Evolutionary conservation across 2,113 vertebrate genomes (phyloP).

Genomic region (Bambusicola thoracicus): DNA sequence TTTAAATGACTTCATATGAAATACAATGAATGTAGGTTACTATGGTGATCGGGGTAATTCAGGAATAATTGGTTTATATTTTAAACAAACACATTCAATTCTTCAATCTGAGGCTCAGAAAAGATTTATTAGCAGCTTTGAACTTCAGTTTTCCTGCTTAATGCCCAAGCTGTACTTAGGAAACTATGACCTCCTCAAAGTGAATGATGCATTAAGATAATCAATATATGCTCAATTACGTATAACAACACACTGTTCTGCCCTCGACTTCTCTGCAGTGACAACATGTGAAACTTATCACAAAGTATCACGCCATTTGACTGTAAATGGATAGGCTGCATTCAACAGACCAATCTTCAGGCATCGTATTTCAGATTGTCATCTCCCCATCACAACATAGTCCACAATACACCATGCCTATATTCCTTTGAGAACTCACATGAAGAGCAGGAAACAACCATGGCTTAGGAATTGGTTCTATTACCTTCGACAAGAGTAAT

Average conservation of each 20-base stretch:
- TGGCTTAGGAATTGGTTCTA: neutral
- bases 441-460: neutral
- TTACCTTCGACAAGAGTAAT: neutral
- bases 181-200: neutral
- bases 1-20: conserved; percentile 28
- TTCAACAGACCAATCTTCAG: neutral
- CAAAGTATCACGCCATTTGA: neutral
- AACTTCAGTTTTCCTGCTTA: neutral
- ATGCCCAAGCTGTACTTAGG: neutral
- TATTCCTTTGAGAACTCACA: neutral
- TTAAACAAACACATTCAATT: neutral
- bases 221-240: neutral
- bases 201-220: neutral
- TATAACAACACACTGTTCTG: neutral
- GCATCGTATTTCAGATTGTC: neutral
- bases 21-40: conserved; percentile 25
- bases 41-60: conserved; percentile 32
- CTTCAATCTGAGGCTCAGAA: neutral
- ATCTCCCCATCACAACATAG: neutral
- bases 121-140: neutral
- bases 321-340: neutral
- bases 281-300: neutral
- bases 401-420: neutral
- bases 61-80: conserved; percentile 32
- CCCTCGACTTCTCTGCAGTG: neutral